Conservation (phyloP, 2,113 vertebrate species). For the Crocuta crocuta region DNA sequence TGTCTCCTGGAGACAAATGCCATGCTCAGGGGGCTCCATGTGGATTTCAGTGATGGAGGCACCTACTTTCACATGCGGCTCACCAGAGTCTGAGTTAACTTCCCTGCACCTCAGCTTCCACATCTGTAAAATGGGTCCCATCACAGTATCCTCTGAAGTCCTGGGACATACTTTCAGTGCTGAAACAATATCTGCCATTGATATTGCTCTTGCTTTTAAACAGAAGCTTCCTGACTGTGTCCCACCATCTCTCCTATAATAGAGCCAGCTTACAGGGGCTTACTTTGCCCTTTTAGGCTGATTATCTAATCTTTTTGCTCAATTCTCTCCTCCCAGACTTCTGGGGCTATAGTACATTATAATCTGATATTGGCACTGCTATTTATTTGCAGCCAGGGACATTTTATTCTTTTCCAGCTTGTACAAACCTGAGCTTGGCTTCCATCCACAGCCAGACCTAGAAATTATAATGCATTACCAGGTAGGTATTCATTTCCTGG, state of each 20-base stretch:
- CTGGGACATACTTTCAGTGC: background rate
- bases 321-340: background rate
- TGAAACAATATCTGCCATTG: background rate
- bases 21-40: fast-evolving
- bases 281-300: background rate
- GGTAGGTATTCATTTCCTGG: slow-evolving; percentile 61
- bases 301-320: background rate
- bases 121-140: background rate
- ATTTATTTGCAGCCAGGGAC: slow-evolving; percentile 68
- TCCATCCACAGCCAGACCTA: slow-evolving; percentile 57
- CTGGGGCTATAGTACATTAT: background rate
- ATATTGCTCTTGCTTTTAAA: background rate
- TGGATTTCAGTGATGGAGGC: background rate
- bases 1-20: background rate
- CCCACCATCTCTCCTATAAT: background rate
- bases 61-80: background rate
- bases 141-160: background rate
- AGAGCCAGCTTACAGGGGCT: background rate
- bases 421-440: slow-evolving; percentile 69
- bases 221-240: background rate
- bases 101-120: background rate
- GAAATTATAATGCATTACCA: slow-evolving; percentile 69
- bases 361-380: slow-evolving; percentile 42
- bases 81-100: background rate
- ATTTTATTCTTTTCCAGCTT: slow-evolving; percentile 71